Base-by-base conservation (phyloP, 2,888 invertebrate species). In the Zonitis immaculata region DNA sequence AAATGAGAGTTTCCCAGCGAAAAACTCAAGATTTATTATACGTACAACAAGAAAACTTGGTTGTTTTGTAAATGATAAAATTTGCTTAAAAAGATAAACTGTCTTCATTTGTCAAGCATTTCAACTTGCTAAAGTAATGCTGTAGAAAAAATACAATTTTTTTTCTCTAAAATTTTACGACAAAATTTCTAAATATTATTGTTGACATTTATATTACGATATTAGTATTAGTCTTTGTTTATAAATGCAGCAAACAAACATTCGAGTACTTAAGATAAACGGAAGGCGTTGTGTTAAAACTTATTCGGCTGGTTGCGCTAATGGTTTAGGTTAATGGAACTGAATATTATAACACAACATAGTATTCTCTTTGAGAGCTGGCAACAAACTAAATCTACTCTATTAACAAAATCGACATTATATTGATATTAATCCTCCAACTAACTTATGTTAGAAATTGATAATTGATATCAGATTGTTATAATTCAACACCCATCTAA, bases 221-320 rank as follows among this genome's bases (percentile, higher is more conserved):
- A n/a, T n/a, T n/a, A n/a, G n/a, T n/a, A n/a, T n/a, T n/a, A n/a
- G 16, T 18, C 2, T 16, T 35, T 35, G 48, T 42, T 35, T 50
- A 47, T 47, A 54, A 53, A n/a, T 45, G 44, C 42, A 44, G 25
- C 53, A 49, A 53, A 25, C 46, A 53, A 53, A 49, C 49, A 50
- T 32, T 28, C 47, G 14, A 51, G 50, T 54, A 47, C 50, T 54
- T 51, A 50, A 54, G 54, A 54, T 54, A 54, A 54, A 54, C 54
- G 52, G 52, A 51, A 58, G 57, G 55, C 51, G 54, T 56, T 57
- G 55, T 58, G n/a, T n/a, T 42, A 52, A 50, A 60, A 60, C 55
- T 57, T 58, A 58, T 55, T 58, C 54, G 58, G 54, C 56, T 51
- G 45, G 56, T 52, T 54, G 56, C 56, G 48, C 52, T 58, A 58